Evolutionary conservation across 1,140 invertebrate genomes (phyloP).

Genomic region (Chironomus striatipennis): DNA sequence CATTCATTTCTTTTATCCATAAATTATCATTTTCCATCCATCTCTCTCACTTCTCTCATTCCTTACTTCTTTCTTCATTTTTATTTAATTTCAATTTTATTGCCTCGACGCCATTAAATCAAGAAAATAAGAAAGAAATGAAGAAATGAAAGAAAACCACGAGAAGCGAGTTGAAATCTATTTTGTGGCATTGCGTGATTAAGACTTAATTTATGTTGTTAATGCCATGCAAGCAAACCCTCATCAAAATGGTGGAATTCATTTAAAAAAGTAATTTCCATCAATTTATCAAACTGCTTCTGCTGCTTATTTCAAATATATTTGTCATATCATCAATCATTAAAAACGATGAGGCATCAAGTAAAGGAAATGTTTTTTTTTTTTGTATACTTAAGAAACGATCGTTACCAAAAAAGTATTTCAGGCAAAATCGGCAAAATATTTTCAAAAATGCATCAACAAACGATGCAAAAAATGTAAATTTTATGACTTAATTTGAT

Average conservation of each 20-base stretch:
- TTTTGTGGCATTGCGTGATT: not conserved
- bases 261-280: constrained; percentile 34
- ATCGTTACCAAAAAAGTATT: not conserved
- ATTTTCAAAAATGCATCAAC: not conserved
- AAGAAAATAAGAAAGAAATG: not conserved
- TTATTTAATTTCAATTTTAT: not conserved
- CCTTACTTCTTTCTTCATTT: no score
- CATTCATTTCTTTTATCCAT: constrained; percentile 21
- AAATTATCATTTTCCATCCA: constrained; percentile 16
- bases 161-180: not conserved
- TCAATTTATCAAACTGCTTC: not conserved
- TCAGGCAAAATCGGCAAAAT: not conserved
- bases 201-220: no score
- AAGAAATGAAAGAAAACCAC: no score
- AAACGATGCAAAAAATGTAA: constrained; percentile 17
- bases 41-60: no score
- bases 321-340: not conserved
- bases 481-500: constrained; percentile 13
- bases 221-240: not conserved
- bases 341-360: not conserved
- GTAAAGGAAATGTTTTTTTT: not conserved
- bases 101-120: not conserved
- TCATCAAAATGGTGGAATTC: not conserved
- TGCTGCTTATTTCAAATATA: no score
- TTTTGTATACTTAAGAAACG: not conserved